Conservation (phyloP, 2,888 invertebrate species). For the Tribolium freemani region DNA sequence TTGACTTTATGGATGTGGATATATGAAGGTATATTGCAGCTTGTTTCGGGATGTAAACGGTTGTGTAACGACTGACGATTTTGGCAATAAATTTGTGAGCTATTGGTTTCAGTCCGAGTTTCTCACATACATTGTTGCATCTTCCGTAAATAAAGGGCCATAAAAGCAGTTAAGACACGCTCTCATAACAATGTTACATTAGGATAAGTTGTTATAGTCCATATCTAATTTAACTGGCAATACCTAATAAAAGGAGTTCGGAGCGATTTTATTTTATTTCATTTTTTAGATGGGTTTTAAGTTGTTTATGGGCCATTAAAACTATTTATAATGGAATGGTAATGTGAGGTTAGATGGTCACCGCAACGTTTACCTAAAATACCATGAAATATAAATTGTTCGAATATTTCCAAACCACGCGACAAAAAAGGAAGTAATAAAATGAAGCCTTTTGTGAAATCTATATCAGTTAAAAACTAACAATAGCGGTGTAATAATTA, state of each 20-base stretch:
- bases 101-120: conserved; percentile 8
- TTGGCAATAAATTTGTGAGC: conserved; percentile 19
- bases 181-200: conserved; percentile 41
- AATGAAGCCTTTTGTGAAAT: conserved; percentile 13
- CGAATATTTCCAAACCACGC: conserved; percentile 30
- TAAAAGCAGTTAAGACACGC: conserved; percentile 38
- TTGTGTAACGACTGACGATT: conserved; percentile 9
- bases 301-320: conserved; percentile 42
- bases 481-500: conserved; percentile 27
- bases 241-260: conserved; percentile 37
- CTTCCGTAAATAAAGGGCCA: conserved; percentile 37
- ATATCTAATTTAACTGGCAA: conserved; percentile 43
- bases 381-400: conserved; percentile 40
- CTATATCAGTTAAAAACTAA: conserved; percentile 7
- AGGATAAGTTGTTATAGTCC: conserved; percentile 41
- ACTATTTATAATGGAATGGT: conserved; percentile 39
- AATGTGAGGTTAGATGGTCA: conserved; percentile 32
- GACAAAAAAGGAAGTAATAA: conserved; percentile 35
- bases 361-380: conserved; percentile 41
- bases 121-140: conserved; percentile 37
- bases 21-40: neutral
- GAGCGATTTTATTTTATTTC: conserved; percentile 34
- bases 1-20: too few relatives aligned
- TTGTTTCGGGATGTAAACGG: neutral
- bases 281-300: conserved; percentile 40